These are phyloP conservation scores for Glareola pratincola DNA, from an alignment of 2,113 vertebrate species.

Conservation along the genomic window DNA sequence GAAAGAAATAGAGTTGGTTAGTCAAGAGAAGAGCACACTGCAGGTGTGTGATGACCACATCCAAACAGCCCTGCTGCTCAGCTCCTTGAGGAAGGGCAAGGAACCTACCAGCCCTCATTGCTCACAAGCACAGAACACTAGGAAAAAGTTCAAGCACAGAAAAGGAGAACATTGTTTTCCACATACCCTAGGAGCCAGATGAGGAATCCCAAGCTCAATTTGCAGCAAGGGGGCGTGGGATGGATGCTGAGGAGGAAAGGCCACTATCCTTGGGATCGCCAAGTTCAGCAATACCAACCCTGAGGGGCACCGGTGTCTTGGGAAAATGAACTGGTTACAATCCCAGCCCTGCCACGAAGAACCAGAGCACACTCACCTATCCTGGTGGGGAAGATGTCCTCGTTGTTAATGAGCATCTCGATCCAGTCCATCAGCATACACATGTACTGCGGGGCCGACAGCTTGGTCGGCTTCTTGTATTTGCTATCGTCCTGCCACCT, in stretches of 20 bases:
- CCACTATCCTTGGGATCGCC: fast-evolving
- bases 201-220: background rate
- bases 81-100: background rate
- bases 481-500: conserved; percentile 93
- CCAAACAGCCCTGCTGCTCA: background rate
- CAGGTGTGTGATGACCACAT: background rate
- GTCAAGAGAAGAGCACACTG: background rate
- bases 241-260: background rate
- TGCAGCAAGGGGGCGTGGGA: background rate
- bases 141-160: background rate
- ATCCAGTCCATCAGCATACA: conserved; percentile 98
- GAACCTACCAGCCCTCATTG: background rate
- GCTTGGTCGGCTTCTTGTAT: conserved; percentile 91
- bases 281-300: background rate
- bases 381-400: conserved; percentile 94
- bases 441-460: conserved; percentile 93
- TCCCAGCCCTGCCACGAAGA: fast-evolving
- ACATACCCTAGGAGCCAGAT: background rate
- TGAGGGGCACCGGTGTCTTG: background rate
- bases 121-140: background rate
- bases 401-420: conserved; percentile 93
- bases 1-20: background rate
- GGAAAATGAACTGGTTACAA: background rate
- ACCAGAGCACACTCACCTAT: conserved; percentile 81
- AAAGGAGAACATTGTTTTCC: background rate